Conservation (phyloP, 1,140 invertebrate species). For the Leptestheria dahalacensis region DNA sequence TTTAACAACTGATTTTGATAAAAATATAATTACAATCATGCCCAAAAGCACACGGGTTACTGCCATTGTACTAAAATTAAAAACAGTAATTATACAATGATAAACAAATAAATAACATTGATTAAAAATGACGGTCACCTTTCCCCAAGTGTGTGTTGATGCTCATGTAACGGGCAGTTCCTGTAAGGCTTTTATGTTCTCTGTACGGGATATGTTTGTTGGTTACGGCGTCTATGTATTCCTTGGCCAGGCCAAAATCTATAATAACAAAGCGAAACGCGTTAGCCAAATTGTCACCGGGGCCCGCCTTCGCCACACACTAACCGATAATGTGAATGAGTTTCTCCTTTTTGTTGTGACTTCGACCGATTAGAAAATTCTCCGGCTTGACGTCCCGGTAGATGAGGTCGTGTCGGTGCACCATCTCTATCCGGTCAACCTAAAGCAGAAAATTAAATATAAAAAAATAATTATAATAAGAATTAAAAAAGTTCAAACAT, state of each 20-base stretch:
- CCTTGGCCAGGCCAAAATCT: slow-evolving; percentile 46
- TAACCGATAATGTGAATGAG: slow-evolving; percentile 96
- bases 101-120: neutral
- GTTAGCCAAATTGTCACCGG: too few relatives aligned
- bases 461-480: too few relatives aligned
- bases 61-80: too few relatives aligned
- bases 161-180: slow-evolving; percentile 33
- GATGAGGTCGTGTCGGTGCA: slow-evolving; percentile 36
- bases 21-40: too few relatives aligned
- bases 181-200: slow-evolving; percentile 45
- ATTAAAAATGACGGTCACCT: slow-evolving; percentile 6
- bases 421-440: slow-evolving; percentile 16
- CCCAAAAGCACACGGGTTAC: too few relatives aligned
- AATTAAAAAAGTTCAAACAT: too few relatives aligned
- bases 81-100: neutral
- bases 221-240: slow-evolving; percentile 44
- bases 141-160: slow-evolving; percentile 22
- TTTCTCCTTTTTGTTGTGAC: slow-evolving; percentile 94
- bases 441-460: neutral
- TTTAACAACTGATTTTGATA: too few relatives aligned
- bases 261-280: too few relatives aligned
- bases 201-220: slow-evolving; percentile 45
- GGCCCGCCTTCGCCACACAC: too few relatives aligned
- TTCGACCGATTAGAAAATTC: slow-evolving; percentile 98
- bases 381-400: slow-evolving; percentile 99